Conservation (phyloP, 30 jellyfish, hydroid and myxozoan species). For the Aurelia coerulea region DNA sequence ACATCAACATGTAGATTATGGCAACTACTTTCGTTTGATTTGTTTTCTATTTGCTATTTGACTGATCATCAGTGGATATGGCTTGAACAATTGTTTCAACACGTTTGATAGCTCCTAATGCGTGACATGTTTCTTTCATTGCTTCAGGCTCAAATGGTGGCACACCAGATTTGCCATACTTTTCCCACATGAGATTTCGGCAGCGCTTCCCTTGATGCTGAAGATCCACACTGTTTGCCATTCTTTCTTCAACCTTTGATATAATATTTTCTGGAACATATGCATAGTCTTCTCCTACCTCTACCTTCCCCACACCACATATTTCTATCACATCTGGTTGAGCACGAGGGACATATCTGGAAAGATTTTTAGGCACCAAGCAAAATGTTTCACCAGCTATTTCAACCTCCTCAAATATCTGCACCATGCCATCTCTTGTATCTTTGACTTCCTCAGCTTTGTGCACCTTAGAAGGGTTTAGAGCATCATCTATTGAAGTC, state of each 20-base stretch:
- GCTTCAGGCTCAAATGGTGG: background rate
- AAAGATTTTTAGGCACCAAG: no score
- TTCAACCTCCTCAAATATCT: no score
- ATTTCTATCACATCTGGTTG: no score
- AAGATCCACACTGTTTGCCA: constrained; percentile 1
- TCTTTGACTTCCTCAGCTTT: no score
- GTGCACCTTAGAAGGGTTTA: no score
- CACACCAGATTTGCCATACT: no score
- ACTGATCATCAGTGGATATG: constrained; percentile 16
- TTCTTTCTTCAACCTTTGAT: background rate
- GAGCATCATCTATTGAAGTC: no score
- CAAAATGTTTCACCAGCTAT: no score
- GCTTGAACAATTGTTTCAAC: constrained; percentile 6
- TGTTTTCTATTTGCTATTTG: background rate
- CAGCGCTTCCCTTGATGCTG: constrained; percentile 1
- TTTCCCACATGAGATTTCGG: no score
- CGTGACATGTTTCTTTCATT: constrained; percentile 1
- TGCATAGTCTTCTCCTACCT: background rate
- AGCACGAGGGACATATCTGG: no score
- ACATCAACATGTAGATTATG: constrained; percentile 1
- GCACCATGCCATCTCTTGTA: no score
- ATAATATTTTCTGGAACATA: background rate
- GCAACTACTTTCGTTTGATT: constrained; percentile 21
- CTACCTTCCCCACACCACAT: constrained; percentile 12
- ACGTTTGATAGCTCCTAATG: background rate